These are phyloP conservation scores for Lampris megalopsis DNA, from an alignment of 2,113 vertebrate species.

Conservation along the genomic window DNA sequence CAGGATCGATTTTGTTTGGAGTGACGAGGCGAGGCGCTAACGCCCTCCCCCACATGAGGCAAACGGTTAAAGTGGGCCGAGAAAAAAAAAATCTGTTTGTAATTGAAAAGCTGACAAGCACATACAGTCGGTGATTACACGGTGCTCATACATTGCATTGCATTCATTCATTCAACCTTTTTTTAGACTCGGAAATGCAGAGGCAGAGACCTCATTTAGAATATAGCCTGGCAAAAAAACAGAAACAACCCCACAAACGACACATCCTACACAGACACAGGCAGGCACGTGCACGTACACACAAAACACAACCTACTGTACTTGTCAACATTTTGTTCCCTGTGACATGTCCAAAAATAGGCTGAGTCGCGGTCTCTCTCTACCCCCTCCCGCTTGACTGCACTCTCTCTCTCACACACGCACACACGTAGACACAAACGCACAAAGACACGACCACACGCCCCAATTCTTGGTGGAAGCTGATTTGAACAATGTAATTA, in stretches of 20 bases:
- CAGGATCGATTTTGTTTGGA: too few relatives aligned
- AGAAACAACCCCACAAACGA: neutral
- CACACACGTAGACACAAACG: constrained; percentile 2
- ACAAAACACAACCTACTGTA: neutral
- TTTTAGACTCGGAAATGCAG: too few relatives aligned
- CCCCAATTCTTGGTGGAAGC: constrained; percentile 51
- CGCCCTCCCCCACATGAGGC: too few relatives aligned
- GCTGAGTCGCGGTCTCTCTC: neutral
- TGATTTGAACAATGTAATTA: constrained; percentile 82
- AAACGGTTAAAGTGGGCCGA: too few relatives aligned
- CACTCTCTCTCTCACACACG: constrained; percentile 1
- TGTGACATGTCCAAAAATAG: neutral
- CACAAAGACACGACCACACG: neutral
- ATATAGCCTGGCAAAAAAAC: neutral
- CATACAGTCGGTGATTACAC: too few relatives aligned
- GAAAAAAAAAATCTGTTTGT: too few relatives aligned
- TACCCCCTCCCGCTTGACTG: neutral
- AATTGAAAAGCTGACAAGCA: too few relatives aligned
- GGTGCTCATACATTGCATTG: too few relatives aligned
- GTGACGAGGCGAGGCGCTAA: too few relatives aligned
- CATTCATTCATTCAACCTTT: too few relatives aligned
- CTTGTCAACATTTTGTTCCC: neutral
- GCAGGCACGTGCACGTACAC: neutral
- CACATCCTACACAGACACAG: neutral
- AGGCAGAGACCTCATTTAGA: too few relatives aligned